phyloP scores from a whole-genome alignment of 1,140 invertebrate species.

The Drusus annulatus region DNA sequence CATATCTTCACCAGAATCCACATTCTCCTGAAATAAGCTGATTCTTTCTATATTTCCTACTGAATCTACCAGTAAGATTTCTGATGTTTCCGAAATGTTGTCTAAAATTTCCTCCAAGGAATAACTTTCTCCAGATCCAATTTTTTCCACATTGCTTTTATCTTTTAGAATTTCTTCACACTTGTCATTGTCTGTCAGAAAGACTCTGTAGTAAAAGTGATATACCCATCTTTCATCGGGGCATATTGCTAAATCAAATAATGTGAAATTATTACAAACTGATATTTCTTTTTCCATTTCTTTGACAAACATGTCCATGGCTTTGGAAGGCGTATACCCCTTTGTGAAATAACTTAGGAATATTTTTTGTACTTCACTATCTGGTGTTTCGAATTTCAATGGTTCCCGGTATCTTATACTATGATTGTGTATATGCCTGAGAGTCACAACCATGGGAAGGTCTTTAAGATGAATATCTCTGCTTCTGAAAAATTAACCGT shows the following conservation, averaged over 20 bases:
- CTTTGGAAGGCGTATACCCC: slow-evolving; percentile 24
- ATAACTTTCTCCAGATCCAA: too few relatives aligned
- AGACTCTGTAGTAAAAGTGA: slow-evolving; percentile 36
- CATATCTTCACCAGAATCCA: not conserved
- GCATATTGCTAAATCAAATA: slow-evolving; percentile 20
- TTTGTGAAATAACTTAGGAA: slow-evolving; percentile 30
- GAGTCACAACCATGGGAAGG: slow-evolving; percentile 26
- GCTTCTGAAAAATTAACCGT: slow-evolving; percentile 24
- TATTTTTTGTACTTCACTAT: slow-evolving; percentile 18
- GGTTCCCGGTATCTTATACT: not conserved
- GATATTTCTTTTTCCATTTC: slow-evolving; percentile 27
- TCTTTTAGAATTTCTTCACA: slow-evolving; percentile 4
- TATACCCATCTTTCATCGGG: slow-evolving; percentile 41
- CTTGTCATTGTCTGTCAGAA: not conserved
- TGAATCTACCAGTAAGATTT: slow-evolving; percentile 37
- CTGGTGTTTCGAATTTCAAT: slow-evolving; percentile 25
- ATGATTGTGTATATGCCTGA: slow-evolving; percentile 31
- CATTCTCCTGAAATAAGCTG: not conserved
- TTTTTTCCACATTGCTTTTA: not conserved
- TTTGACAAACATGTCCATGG: slow-evolving; percentile 33
- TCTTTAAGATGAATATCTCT: slow-evolving; percentile 39
- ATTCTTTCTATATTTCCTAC: slow-evolving; percentile 29
- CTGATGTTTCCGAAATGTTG: slow-evolving; percentile 36
- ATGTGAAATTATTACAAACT: slow-evolving; percentile 11
- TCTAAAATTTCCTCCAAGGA: slow-evolving; percentile 28